These are phyloP conservation scores for Anomalospiza imberbis DNA, from an alignment of 2,797 vertebrate genomes.

Conservation along the genomic window DNA sequence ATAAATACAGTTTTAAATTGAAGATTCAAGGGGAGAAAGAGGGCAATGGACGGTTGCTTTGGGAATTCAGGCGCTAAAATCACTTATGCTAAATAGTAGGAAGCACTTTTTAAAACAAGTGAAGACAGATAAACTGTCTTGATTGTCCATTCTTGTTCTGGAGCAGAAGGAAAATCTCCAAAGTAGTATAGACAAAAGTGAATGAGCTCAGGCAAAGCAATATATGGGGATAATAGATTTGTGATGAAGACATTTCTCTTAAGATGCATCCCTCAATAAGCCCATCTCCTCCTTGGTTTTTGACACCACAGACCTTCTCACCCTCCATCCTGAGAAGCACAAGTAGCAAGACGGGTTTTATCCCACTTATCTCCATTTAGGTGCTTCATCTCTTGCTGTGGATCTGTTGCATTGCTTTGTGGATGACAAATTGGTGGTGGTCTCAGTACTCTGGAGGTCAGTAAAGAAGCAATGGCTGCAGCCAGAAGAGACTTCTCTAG, in stretches of 20 bases:
- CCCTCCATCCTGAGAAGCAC: not conserved
- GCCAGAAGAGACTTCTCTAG: not conserved
- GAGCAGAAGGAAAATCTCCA: not conserved
- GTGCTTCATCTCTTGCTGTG: not conserved
- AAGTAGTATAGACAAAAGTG: not conserved
- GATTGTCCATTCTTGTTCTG: not conserved
- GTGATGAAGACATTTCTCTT: not conserved
- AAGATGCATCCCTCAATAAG: not conserved
- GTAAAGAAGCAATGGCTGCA: not conserved
- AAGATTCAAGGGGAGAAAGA: not conserved
- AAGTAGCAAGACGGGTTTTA: not conserved
- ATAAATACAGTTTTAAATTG: not conserved
- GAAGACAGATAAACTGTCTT: not conserved
- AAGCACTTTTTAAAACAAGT: not conserved
- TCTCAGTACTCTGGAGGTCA: not conserved
- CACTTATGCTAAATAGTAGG: not conserved
- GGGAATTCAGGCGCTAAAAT: not conserved
- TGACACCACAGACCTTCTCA: not conserved
- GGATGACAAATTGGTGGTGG: not conserved
- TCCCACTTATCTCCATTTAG: not conserved
- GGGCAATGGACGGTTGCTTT: not conserved
- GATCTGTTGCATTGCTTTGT: not conserved
- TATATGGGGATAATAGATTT: not conserved
- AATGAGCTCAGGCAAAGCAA: not conserved
- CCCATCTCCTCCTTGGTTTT: not conserved